These are phyloP conservation scores for Scophthalmus maximus DNA, from an alignment of 2,113 vertebrate genomes.

Conservation along the genomic window DNA sequence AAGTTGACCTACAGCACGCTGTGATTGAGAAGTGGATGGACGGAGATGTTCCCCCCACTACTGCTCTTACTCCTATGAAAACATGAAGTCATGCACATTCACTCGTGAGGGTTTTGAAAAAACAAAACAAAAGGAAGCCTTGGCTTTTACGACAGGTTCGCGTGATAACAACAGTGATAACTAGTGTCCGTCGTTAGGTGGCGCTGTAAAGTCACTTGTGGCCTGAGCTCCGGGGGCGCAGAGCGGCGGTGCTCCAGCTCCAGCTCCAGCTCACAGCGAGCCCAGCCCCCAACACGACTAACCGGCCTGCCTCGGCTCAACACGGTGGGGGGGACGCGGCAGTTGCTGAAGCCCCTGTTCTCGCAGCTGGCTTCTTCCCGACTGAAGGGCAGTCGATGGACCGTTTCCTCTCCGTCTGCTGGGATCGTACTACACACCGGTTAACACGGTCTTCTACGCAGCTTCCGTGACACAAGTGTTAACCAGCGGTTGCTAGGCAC, in stretches of 20 bases:
- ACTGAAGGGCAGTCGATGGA: neutral
- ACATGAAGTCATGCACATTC: too few relatives aligned
- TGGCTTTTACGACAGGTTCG: too few relatives aligned
- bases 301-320: slow-evolving; percentile 64
- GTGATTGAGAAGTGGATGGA: too few relatives aligned
- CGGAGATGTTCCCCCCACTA: too few relatives aligned
- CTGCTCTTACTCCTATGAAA: too few relatives aligned
- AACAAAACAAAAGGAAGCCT: too few relatives aligned
- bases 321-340: slow-evolving; percentile 62
- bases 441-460: slow-evolving; percentile 3
- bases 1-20: too few relatives aligned
- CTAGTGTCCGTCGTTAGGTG: slow-evolving; percentile 44
- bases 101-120: too few relatives aligned
- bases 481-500: slow-evolving; percentile 52
- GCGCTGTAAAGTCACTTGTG: slow-evolving; percentile 24
- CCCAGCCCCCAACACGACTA: slow-evolving; percentile 73
- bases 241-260: slow-evolving; percentile 61
- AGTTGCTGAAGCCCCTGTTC: slow-evolving; percentile 43
- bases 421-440: slow-evolving; percentile 5
- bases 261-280: too few relatives aligned
- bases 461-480: slow-evolving; percentile 7
- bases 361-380: slow-evolving; percentile 28
- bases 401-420: neutral
- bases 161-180: neutral
- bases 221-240: slow-evolving; percentile 27